Conservation (phyloP, 2,113 vertebrate genomes). For the Chinchilla lanigera region DNA sequence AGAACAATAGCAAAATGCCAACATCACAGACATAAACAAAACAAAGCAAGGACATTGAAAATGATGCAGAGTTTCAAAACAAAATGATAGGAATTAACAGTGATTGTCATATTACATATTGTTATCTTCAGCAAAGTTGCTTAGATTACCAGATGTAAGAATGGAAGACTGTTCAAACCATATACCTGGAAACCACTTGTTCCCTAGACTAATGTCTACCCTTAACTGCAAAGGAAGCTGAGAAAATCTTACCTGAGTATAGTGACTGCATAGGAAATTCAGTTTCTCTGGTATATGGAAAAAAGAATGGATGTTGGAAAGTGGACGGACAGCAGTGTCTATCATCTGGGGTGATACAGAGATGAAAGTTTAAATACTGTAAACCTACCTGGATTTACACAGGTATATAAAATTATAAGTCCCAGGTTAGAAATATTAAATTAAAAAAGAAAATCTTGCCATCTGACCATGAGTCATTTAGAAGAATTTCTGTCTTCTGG, state of each 20-base stretch:
- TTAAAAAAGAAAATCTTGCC: neutral
- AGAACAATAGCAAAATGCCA: too few species aligned
- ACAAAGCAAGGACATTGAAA: too few species aligned
- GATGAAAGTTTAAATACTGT: neutral
- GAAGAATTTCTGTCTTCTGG: constrained; percentile 52
- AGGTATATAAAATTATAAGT: neutral
- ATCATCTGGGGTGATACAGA: neutral
- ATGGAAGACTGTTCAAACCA: too few species aligned
- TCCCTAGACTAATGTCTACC: neutral
- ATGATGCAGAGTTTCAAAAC: too few species aligned
- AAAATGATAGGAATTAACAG: too few species aligned
- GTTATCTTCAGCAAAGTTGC: too few species aligned
- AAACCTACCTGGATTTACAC: neutral
- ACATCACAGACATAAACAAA: too few species aligned
- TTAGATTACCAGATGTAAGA: too few species aligned
- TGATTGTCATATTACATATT: too few species aligned
- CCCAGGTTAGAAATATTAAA: neutral
- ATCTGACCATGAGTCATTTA: constrained; percentile 11
- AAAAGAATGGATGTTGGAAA: neutral
- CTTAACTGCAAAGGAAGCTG: neutral
- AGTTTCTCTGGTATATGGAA: neutral
- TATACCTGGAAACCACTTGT: neutral
- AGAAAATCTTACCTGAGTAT: neutral
- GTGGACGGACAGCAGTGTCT: neutral
- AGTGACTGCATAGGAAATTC: neutral